Base-by-base conservation (phyloP, 2,888 invertebrate species). In the Hemithea aestivaria region DNA sequence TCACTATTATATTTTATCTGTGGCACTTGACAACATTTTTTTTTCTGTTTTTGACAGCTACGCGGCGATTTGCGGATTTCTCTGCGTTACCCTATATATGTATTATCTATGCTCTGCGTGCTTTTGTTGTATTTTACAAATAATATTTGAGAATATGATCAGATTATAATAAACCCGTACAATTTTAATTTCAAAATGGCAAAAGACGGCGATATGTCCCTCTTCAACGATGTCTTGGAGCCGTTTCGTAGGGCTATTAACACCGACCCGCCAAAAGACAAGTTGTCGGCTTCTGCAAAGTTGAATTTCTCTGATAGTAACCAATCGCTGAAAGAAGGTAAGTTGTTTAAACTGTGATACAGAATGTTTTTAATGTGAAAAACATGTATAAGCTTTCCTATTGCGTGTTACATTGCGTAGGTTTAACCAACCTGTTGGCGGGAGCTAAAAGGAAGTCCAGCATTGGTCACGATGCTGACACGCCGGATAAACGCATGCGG, bases 231-330 rank as follows among this genome's bases (percentile, higher is more conserved):
- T 52, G 85, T 88, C 6, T 57, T 88, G 42, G 78, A 85, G 55
- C 87, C 87, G 3, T 88, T 87, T 57, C 66, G 87, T 47, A 72
- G 87, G 39, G 83, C 76, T 28, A 83, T 87, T 57, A 85, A 85
- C 55, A 79, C 79, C 33, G 77, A 83, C 56, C 77, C 80, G 51
- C 84, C 84, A 51, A 84, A 81, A 69, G 84, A 85, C 55, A 85
- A 81, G 56, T 54, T 83, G 50, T 78, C 81, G 70, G 72, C 76
- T 45, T 72, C 79, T 57, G 48, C 78, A 5, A 83, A 83, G 58
- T 57, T 87, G 40, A 87, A 79, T 73, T 87, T 87, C 66, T 79
- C 82, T 46, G 82, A 84, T 66, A 81, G 74, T 68, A 81, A 79
- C 40, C 75, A 77, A 45, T 80, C 82, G 27, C 33, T 80, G 46